Percentiles rank a stretch among this genome's conserved stretches.
Conservation (phyloP, 2,888 invertebrate species). For the Dilophus febrilis region DNA sequence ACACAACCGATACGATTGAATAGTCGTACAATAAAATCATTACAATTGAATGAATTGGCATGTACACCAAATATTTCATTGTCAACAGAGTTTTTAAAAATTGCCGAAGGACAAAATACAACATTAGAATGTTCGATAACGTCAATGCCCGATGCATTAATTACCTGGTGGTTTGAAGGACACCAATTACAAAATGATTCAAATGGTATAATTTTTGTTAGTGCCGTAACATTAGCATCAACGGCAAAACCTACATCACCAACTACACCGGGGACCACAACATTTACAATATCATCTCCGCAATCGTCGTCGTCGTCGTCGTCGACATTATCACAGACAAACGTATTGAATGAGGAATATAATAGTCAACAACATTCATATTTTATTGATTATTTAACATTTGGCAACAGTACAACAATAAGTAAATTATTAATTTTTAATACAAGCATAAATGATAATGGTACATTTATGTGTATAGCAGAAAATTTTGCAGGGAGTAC, state of each 20-base stretch:
- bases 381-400: too few relatives aligned
- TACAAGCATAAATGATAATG: slow-evolving; percentile 62
- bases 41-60: slow-evolving; percentile 55
- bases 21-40: slow-evolving; percentile 46
- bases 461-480: slow-evolving; percentile 70
- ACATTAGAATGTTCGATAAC: slow-evolving; percentile 65
- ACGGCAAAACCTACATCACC: too few relatives aligned
- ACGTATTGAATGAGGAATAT: too few relatives aligned
- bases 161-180: slow-evolving; percentile 72
- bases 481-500: slow-evolving; percentile 70
- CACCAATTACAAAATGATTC: slow-evolving; percentile 63
- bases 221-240: background rate
- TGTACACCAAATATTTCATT: slow-evolving; percentile 66
- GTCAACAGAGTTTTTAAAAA: slow-evolving; percentile 56
- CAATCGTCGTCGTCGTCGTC: too few relatives aligned
- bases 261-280: too few relatives aligned
- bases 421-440: slow-evolving; percentile 66
- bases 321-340: too few relatives aligned
- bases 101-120: slow-evolving; percentile 64
- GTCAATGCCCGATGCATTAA: slow-evolving; percentile 63
- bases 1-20: slow-evolving; percentile 48
- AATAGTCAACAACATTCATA: too few relatives aligned
- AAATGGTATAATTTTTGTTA: too few relatives aligned
- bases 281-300: too few relatives aligned
- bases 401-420: slow-evolving; percentile 42